Percentiles rank a stretch among this genome's conserved stretches.
These are phyloP conservation scores for Thymelicus sylvestris DNA, from an alignment of 2,888 invertebrate species.

Conservation along the genomic window DNA sequence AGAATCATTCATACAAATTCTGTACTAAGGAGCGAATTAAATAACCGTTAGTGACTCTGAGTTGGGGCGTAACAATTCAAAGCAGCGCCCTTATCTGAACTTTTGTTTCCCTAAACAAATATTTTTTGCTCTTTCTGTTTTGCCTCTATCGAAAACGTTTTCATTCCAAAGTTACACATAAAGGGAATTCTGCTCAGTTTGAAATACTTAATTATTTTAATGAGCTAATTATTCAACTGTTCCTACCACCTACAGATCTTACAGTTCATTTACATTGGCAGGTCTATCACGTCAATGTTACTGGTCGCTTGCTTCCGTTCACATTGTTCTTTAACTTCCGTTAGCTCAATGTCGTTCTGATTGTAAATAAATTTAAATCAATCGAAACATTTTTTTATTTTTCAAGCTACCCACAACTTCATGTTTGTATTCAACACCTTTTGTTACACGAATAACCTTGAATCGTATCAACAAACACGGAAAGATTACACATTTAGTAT, in stretches of 20 bases:
- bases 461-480: not conserved
- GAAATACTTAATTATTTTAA: no score
- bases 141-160: no score
- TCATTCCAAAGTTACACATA: no score
- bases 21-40: no score
- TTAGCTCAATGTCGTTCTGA: slow-evolving; percentile 18
- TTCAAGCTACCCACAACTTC: not conserved
- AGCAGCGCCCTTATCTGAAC: no score
- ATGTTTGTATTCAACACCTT: not conserved
- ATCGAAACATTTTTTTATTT: not conserved
- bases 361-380: not conserved
- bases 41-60: no score
- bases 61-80: no score
- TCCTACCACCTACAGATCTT: not conserved
- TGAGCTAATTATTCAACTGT: no score
- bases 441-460: slow-evolving; percentile 16
- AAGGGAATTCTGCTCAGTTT: no score
- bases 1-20: no score
- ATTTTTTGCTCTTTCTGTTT: no score
- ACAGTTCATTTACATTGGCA: slow-evolving; percentile 14
- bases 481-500: not conserved
- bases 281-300: slow-evolving; percentile 9
- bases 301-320: slow-evolving; percentile 24
- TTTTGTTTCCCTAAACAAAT: no score
- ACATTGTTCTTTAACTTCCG: slow-evolving; percentile 31